Evolutionary conservation across 1,140 invertebrate genomes (phyloP).

Genomic region (Leptoteleia sp.): DNA sequence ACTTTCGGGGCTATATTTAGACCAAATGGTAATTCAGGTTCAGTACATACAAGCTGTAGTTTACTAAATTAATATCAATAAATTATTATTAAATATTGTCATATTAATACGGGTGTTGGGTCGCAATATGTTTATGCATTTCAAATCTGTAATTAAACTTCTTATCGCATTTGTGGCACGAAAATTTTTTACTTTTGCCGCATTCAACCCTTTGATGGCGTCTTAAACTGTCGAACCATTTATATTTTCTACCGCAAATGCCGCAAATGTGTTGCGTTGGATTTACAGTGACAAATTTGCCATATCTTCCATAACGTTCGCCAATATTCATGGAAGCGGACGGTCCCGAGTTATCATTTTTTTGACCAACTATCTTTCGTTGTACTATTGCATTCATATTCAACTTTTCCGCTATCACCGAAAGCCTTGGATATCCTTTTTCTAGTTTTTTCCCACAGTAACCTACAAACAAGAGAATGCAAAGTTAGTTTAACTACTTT

Average conservation of each 20-base stretch:
- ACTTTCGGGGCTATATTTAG: no score
- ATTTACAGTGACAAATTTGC: constrained; percentile 26
- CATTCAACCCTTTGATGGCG: constrained; percentile 83
- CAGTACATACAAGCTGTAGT: no score
- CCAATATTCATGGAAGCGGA: neutral
- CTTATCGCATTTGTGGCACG: constrained; percentile 71
- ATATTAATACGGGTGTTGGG: constrained; percentile 61
- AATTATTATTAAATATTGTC: no score
- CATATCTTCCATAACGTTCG: constrained; percentile 26
- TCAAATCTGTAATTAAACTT: constrained; percentile 78
- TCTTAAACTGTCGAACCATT: constrained; percentile 79
- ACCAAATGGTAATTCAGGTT: no score
- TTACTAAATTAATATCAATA: no score
- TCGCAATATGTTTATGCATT: constrained; percentile 73
- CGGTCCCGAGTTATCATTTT: neutral
- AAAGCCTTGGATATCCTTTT: neutral
- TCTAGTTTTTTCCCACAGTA: constrained; percentile 7
- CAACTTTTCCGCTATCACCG: constrained; percentile 9
- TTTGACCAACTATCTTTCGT: constrained; percentile 4
- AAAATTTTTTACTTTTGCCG: constrained; percentile 78
- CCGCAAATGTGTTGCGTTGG: constrained; percentile 65
- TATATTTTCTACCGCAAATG: constrained; percentile 81
- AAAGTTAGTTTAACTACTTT: no score
- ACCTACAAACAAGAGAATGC: constrained; percentile 39
- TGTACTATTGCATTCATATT: constrained; percentile 7